Base-by-base conservation (phyloP, 2,888 invertebrate species). In the Torymus aiolomorphi region DNA sequence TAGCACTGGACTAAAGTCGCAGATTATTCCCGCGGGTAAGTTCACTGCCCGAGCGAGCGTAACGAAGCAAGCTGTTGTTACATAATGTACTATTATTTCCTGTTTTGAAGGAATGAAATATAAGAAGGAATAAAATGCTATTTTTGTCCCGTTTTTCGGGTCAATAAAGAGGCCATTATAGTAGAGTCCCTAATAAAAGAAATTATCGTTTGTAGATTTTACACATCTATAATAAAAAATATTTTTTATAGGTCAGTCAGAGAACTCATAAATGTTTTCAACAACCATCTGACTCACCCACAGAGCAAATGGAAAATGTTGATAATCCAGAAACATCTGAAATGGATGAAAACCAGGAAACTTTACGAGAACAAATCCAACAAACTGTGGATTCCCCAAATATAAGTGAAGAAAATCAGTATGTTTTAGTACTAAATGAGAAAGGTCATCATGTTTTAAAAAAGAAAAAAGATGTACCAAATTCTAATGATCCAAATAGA, bases 181-280 rank as follows among this genome's bases (percentile, higher is more conserved):
- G 5, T 2, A 0, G 31, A 31, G 3, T 24, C 31, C 4, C 0
- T 3, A 31, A 31, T 31, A 0, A 31, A 31, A 31, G 4, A 31
- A 31, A 31, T 31, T 3, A 14, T 59, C 51, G 13, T 51, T 76
- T 63, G 3, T 2, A 76, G 12, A 18, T 16, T 56, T 24, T 67
- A 8, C 24, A 4, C n/a, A 20, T 20, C 2, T 16, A 51, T 16
- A 57, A 65, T 24, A 18, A 11, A 14, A 70, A 70, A 24, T 69
- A 63, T 78, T 70, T 74, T 73, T 49, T 16, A 82, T 88, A 94
- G 94, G 96, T 96, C 12, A 96, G 96, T 72, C 95, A 96, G 89
- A 92, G 95, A 86, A 96, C 96, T 3, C 96, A 96, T 86, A 96
- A 96, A 90, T 96, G 96, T 87, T 92, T 93, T 80, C 91, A 91